Evolutionary conservation across 2,797 vertebrate species (phyloP).

Genomic region (Sebastes itinus): DNA sequence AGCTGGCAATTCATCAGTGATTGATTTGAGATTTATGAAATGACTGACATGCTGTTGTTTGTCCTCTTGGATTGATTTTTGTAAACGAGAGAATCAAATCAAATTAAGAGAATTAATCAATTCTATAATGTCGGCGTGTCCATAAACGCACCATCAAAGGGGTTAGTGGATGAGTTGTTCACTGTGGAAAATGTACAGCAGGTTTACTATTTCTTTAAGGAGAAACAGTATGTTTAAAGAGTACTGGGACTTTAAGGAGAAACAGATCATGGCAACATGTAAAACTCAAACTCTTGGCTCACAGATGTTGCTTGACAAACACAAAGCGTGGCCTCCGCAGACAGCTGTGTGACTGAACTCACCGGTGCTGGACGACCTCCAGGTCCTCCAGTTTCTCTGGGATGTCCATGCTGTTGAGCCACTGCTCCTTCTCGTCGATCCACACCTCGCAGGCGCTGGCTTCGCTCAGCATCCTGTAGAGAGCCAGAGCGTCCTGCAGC

Average conservation of each 20-base stretch:
- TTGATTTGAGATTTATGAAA: not conserved
- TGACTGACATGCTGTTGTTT: not conserved
- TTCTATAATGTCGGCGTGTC: not conserved
- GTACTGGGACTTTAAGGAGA: too few species aligned
- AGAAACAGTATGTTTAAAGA: too few species aligned
- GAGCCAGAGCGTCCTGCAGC: conserved; percentile 93
- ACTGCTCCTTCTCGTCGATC: conserved; percentile 98
- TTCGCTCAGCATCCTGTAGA: conserved; percentile 96
- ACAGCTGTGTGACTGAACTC: not conserved
- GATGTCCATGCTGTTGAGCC: conserved; percentile 95
- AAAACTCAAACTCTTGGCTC: not conserved
- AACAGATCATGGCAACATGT: not conserved
- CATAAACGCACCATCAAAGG: not conserved
- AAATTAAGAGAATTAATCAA: not conserved
- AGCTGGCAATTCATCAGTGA: not conserved
- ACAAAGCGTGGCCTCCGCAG: not conserved
- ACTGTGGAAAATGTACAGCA: not conserved
- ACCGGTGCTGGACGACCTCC: conserved; percentile 95
- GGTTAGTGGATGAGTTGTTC: not conserved
- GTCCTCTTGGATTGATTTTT: not conserved
- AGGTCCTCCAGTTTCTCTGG: conserved; percentile 95
- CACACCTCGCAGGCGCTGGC: conserved; percentile 94
- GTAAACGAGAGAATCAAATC: not conserved
- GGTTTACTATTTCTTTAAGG: too few species aligned
- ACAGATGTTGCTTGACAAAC: too few species aligned